phyloP scores from a whole-genome alignment of 2,888 invertebrate species.

The Corbicula japonica region DNA sequence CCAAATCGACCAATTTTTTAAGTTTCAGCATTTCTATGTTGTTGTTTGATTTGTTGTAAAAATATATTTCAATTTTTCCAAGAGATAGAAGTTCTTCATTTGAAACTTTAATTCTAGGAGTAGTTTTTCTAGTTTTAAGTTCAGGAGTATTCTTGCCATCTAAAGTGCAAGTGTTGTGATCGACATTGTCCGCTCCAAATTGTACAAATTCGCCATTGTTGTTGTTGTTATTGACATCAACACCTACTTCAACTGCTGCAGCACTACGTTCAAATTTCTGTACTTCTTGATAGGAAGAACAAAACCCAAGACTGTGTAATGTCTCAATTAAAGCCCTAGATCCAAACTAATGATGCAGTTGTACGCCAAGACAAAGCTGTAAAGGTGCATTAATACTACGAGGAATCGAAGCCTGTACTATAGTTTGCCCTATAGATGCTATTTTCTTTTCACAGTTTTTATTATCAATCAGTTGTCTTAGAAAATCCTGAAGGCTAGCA shows the following conservation, averaged over 20 bases:
- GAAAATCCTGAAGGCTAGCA: neutral
- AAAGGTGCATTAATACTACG: neutral
- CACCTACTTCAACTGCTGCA: conserved; percentile 10
- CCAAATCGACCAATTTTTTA: neutral
- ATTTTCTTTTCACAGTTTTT: neutral
- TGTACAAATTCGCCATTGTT: conserved; percentile 17
- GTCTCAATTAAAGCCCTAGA: conserved; percentile 35
- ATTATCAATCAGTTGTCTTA: neutral
- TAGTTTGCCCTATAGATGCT: conserved; percentile 14
- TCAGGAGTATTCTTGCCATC: conserved; percentile 29
- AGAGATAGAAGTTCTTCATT: conserved; percentile 24
- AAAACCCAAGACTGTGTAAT: conserved; percentile 26
- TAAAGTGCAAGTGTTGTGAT: conserved; percentile 29
- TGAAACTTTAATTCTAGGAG: conserved; percentile 5
- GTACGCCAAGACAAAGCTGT: conserved; percentile 1
- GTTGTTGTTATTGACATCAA: neutral
- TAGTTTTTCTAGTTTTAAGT: neutral
- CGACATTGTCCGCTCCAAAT: conserved; percentile 39
- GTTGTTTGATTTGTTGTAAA: conserved; percentile 10
- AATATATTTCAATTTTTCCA: conserved; percentile 27
- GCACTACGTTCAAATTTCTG: conserved; percentile 18
- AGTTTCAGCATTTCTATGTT: conserved; percentile 12
- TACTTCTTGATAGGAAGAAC: conserved; percentile 24
- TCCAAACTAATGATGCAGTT: conserved; percentile 20
- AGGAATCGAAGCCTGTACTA: conserved; percentile 10